Evolutionary conservation across 2,797 vertebrate genomes (phyloP).

Genomic region (Lepus oiostolus): DNA sequence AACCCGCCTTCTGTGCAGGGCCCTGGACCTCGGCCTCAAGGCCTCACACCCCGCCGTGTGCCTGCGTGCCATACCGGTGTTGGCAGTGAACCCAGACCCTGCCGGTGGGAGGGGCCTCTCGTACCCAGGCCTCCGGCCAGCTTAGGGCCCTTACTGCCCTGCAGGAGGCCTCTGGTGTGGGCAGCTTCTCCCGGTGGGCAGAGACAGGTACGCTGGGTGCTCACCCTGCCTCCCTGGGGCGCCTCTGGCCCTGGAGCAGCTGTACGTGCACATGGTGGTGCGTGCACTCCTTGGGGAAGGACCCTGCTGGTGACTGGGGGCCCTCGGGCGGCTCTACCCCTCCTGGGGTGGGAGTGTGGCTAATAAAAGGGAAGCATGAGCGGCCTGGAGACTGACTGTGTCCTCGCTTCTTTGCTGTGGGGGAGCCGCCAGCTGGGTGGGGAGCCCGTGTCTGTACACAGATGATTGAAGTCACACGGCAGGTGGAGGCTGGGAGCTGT

Average conservation of each 20-base stretch:
- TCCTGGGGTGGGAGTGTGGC: not conserved
- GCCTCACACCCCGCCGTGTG: no score
- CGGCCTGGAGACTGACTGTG: no score
- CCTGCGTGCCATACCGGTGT: no score
- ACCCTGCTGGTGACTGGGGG: not conserved
- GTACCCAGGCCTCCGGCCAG: no score
- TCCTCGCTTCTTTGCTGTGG: not conserved
- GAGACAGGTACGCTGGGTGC: not conserved
- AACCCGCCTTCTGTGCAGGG: not conserved
- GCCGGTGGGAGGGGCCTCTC: not conserved
- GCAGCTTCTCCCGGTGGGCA: not conserved
- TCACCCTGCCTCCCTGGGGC: not conserved
- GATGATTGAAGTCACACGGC: no score
- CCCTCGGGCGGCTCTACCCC: not conserved
- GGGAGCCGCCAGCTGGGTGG: fast-evolving
- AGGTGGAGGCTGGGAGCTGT: fast-evolving
- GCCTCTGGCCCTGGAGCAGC: not conserved
- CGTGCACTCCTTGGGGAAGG: fast-evolving
- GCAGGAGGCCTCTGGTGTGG: not conserved
- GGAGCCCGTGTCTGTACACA: fast-evolving
- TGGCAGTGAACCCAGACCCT: fast-evolving
- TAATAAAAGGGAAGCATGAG: conserved; percentile 63
- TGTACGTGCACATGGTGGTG: not conserved
- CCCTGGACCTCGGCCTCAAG: no score
- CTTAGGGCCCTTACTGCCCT: not conserved